Conservation (phyloP, 2,797 vertebrate species). For the Hypotaenidia okinawae region DNA sequence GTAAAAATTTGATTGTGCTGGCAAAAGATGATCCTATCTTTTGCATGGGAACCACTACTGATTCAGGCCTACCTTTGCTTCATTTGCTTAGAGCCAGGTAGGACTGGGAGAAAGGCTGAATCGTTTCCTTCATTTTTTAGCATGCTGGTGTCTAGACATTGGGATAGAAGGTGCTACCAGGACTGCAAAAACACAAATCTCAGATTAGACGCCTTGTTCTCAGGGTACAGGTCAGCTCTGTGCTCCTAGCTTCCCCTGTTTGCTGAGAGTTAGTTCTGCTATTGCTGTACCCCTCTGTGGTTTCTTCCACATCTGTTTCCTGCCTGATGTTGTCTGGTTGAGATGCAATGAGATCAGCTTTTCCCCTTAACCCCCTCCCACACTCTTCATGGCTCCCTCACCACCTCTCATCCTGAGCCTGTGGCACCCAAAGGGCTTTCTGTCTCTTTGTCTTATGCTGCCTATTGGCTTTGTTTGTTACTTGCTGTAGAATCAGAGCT, state of each 20-base stretch:
- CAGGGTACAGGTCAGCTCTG: not conserved
- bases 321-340: conserved; percentile 71
- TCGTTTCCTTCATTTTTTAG: not conserved
- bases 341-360: conserved; percentile 78
- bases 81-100: not conserved
- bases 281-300: conserved; percentile 66
- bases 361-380: conserved; percentile 72
- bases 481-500: conserved; percentile 35
- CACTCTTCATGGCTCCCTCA: conserved; percentile 65
- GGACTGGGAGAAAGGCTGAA: not conserved
- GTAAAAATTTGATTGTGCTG: not conserved
- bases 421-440: conserved; percentile 31
- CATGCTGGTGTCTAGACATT: not conserved
- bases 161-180: not conserved
- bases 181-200: not conserved
- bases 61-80: not conserved
- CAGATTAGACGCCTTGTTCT: not conserved
- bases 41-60: fast-evolving
- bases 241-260: not conserved
- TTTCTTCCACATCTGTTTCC: conserved; percentile 82
- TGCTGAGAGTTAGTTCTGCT: conserved; percentile 27
- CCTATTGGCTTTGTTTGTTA: conserved; percentile 20
- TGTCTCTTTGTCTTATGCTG: not conserved
- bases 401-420: conserved; percentile 56
- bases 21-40: not conserved